phyloP scores from a whole-genome alignment of 1,140 invertebrate species.

The Drosophila carrolli region DNA sequence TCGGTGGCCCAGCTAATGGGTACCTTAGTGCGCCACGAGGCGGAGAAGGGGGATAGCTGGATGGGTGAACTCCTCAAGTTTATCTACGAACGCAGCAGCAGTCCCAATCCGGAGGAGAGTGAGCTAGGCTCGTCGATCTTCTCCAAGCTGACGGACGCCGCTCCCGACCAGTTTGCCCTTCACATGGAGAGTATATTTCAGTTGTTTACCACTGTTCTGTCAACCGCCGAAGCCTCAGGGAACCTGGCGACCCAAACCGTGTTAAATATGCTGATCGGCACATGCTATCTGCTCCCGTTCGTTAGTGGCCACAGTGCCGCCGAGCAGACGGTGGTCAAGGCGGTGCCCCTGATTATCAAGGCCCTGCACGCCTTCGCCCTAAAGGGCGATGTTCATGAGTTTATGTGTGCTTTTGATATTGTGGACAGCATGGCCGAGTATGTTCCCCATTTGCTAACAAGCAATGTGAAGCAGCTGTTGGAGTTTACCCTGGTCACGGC shows the following conservation, averaged over 20 bases:
- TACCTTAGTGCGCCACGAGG: constrained; percentile 90
- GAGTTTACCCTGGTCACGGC: constrained; percentile 89
- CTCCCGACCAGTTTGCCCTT: constrained; percentile 79
- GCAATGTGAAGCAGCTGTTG: constrained; percentile 88
- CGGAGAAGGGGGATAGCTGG: constrained; percentile 87
- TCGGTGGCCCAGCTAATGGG: constrained; percentile 89
- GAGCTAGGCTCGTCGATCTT: constrained; percentile 80
- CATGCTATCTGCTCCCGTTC: constrained; percentile 72
- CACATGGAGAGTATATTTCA: constrained; percentile 76
- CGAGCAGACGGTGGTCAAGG: constrained; percentile 86
- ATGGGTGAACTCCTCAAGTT: constrained; percentile 89
- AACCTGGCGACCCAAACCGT: constrained; percentile 70
- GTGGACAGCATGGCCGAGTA: constrained; percentile 90
- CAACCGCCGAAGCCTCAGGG: constrained; percentile 56
- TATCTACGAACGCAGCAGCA: constrained; percentile 82
- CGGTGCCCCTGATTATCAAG: constrained; percentile 88
- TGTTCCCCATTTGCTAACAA: constrained; percentile 87
- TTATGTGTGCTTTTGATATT: constrained; percentile 88
- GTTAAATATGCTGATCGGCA: constrained; percentile 65
- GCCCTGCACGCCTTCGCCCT: constrained; percentile 86
- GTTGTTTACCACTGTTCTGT: constrained; percentile 62
- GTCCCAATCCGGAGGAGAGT: constrained; percentile 69
- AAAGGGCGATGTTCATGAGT: constrained; percentile 87
- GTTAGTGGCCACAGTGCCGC: constrained; percentile 65
- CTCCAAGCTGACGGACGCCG: constrained; percentile 66